Evolutionary conservation across 1,140 invertebrate species (phyloP).

Genomic region (Stenopsyche tienmushanensis): DNA sequence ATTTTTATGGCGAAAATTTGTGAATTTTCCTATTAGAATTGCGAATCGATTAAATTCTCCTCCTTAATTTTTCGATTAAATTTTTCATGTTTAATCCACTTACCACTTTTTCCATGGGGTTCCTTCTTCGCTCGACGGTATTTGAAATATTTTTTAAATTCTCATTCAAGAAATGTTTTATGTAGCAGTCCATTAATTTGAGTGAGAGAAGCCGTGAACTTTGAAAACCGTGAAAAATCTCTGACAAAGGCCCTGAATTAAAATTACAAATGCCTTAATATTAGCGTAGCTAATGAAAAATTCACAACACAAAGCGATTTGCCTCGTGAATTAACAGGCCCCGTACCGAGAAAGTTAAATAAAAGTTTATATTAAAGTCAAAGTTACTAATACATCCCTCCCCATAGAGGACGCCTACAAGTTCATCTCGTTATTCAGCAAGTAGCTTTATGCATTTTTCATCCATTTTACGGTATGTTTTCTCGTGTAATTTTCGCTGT

Average conservation of each 20-base stretch:
- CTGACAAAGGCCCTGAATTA: background rate
- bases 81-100: too few relatives aligned
- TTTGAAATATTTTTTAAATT: too few relatives aligned
- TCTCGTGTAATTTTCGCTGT: background rate
- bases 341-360: conserved; percentile 11
- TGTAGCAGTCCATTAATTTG: background rate
- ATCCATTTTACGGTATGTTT: background rate
- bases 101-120: too few relatives aligned
- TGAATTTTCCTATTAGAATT: too few relatives aligned
- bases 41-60: too few relatives aligned
- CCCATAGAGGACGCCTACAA: background rate
- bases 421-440: conserved; percentile 2
- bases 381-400: background rate
- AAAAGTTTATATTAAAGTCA: conserved; percentile 5
- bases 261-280: background rate
- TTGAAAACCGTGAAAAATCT: background rate
- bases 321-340: conserved; percentile 9
- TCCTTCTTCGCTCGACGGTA: too few relatives aligned
- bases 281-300: conserved; percentile 10
- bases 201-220: too few relatives aligned
- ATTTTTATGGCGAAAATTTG: too few relatives aligned
- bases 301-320: conserved; percentile 21
- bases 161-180: too few relatives aligned
- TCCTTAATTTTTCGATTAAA: too few relatives aligned
- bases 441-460: conserved; percentile 11